Conservation (phyloP, 2,888 invertebrate species). For the Pomacea canaliculata region DNA sequence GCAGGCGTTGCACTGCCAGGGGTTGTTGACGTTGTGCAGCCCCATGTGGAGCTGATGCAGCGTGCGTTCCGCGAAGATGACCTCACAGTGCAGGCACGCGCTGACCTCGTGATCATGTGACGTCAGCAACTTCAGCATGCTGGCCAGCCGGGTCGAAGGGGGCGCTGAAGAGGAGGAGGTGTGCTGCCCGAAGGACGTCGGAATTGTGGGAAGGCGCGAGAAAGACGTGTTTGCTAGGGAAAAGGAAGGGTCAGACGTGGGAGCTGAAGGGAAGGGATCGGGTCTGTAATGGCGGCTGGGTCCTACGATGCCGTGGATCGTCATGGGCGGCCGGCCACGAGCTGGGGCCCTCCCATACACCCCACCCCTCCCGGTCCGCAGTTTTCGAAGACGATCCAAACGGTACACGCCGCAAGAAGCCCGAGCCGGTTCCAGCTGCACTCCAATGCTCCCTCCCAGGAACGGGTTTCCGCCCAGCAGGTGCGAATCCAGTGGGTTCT, state of each 20-base stretch:
- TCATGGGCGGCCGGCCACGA: slow-evolving; percentile 15
- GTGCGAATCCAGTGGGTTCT: neutral
- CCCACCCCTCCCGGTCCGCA: slow-evolving; percentile 2
- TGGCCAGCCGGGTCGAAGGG: slow-evolving; percentile 1
- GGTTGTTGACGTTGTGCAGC: slow-evolving; percentile 96
- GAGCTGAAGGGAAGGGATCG: no score
- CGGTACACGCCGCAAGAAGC: slow-evolving; percentile 13
- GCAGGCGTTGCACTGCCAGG: slow-evolving; percentile 98
- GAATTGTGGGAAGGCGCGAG: no score
- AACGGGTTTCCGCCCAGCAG: neutral
- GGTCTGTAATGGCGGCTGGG: neutral
- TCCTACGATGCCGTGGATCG: slow-evolving; percentile 7
- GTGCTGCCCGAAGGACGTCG: neutral
- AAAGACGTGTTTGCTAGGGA: no score
- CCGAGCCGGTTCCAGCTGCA: slow-evolving; percentile 5
- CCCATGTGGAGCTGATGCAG: slow-evolving; percentile 97
- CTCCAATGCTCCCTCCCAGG: neutral
- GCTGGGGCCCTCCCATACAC: no score
- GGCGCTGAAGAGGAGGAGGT: neutral
- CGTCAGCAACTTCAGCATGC: slow-evolving; percentile 23
- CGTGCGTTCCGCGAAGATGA: slow-evolving; percentile 95
- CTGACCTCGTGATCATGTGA: slow-evolving; percentile 26
- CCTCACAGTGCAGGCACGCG: slow-evolving; percentile 79
- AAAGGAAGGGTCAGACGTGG: no score
- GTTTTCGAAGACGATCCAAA: slow-evolving; percentile 11